A percentile compares a stretch with the other conserved stretches of the same genome.
These are phyloP conservation scores for Sebastes fasciatus DNA, from an alignment of 2,113 vertebrate species.

Conservation along the genomic window DNA sequence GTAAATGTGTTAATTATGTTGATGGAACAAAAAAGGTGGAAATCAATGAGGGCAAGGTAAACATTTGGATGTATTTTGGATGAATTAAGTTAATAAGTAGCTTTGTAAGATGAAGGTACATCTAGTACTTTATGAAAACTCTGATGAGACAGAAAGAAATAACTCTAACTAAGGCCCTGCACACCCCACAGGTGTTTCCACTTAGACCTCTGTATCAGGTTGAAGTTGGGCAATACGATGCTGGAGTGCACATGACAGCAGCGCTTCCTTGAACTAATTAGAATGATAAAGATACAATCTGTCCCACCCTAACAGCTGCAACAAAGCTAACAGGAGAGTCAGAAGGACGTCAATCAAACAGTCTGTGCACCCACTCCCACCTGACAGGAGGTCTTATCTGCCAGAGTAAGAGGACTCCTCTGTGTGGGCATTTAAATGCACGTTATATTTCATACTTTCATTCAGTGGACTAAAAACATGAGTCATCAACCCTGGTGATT, in stretches of 20 bases:
- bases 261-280: constrained; percentile 7
- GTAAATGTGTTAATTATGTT: too few relatives aligned
- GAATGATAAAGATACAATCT: neutral
- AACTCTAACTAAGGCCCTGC: neutral
- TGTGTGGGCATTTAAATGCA: neutral
- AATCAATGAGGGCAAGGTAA: neutral
- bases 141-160: too few relatives aligned
- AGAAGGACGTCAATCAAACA: neutral
- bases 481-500: neutral
- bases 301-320: neutral
- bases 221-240: neutral
- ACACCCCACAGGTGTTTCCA: neutral
- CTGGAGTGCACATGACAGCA: neutral
- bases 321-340: neutral
- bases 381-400: constrained; percentile 2
- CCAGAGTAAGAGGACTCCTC: constrained; percentile 14
- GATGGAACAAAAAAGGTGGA: neutral
- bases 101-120: neutral
- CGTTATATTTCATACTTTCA: neutral
- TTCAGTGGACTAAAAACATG: neutral
- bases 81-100: neutral
- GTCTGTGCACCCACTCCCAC: neutral
- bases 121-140: too few relatives aligned
- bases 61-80: neutral
- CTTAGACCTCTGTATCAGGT: neutral